phyloP scores from a whole-genome alignment of 1,140 invertebrate species.

The Drosophila nasuta region DNA sequence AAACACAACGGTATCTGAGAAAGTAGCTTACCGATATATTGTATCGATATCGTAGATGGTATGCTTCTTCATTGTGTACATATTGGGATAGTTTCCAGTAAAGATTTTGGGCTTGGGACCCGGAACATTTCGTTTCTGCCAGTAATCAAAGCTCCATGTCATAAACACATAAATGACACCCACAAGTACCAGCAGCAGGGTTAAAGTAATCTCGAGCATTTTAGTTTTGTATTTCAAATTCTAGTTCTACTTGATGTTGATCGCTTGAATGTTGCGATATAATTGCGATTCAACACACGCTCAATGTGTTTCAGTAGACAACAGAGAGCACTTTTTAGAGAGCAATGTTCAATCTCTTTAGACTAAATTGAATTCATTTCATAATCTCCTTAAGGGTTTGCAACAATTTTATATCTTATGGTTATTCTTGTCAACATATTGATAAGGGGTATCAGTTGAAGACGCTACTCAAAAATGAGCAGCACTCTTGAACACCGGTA shows the following conservation, averaged over 20 bases:
- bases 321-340: background rate
- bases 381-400: background rate
- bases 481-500: background rate
- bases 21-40: constrained; percentile 60
- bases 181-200: constrained; percentile 24
- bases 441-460: background rate
- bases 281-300: constrained; percentile 7
- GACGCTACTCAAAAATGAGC: background rate
- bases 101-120: constrained; percentile 69
- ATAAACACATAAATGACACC: constrained; percentile 72
- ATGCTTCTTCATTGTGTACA: constrained; percentile 60
- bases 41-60: constrained; percentile 57
- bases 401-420: background rate
- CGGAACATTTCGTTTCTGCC: constrained; percentile 72
- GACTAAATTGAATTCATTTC: background rate
- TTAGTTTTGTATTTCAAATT: background rate
- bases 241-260: background rate
- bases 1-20: background rate
- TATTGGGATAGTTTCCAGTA: constrained; percentile 71
- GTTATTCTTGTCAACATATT: background rate
- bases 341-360: background rate
- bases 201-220: constrained; percentile 55
- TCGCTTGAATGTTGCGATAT: background rate
- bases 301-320: background rate
- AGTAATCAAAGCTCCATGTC: constrained; percentile 79